Evolutionary conservation across 1,140 invertebrate genomes (phyloP).

Genomic region (Halictus rubicundus): DNA sequence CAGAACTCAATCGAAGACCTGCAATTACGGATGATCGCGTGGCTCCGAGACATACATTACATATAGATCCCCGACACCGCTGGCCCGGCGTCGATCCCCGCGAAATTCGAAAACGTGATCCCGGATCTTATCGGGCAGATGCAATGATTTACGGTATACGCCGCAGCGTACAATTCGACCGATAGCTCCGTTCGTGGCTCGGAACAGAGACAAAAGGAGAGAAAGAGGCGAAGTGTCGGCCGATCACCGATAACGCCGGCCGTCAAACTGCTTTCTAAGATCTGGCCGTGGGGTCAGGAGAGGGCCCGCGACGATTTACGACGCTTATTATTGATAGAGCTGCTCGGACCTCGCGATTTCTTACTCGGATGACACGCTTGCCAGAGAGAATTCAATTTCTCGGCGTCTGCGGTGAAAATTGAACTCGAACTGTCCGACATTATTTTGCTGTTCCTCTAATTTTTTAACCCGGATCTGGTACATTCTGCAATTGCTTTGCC

Average conservation of each 20-base stretch:
- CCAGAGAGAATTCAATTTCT: no score
- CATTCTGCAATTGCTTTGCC: no score
- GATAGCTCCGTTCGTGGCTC: conserved; percentile 38
- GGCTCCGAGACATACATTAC: conserved; percentile 10
- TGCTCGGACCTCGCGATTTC: conserved; percentile 5
- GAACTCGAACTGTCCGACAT: no score
- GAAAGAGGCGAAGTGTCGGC: conserved; percentile 42
- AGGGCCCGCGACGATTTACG: conserved; percentile 46
- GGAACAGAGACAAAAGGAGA: background rate
- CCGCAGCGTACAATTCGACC: conserved; percentile 27
- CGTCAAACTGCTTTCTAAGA: conserved; percentile 56
- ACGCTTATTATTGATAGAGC: conserved; percentile 53
- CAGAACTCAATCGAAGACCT: conserved; percentile 25
- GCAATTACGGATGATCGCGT: conserved; percentile 37
- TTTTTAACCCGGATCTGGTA: no score
- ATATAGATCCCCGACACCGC: no score
- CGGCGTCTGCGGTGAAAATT: no score
- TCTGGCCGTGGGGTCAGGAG: conserved; percentile 47
- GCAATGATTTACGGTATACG: conserved; percentile 62
- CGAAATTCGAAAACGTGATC: conserved; percentile 64
- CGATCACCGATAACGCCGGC: conserved; percentile 57
- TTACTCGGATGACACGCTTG: no score
- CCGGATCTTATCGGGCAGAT: conserved; percentile 50
- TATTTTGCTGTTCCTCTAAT: no score
- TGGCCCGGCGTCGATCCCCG: background rate